Percentiles rank a stretch among this genome's conserved stretches.
Conservation (phyloP, 2,888 invertebrate species). For the Tholera decimalis region DNA sequence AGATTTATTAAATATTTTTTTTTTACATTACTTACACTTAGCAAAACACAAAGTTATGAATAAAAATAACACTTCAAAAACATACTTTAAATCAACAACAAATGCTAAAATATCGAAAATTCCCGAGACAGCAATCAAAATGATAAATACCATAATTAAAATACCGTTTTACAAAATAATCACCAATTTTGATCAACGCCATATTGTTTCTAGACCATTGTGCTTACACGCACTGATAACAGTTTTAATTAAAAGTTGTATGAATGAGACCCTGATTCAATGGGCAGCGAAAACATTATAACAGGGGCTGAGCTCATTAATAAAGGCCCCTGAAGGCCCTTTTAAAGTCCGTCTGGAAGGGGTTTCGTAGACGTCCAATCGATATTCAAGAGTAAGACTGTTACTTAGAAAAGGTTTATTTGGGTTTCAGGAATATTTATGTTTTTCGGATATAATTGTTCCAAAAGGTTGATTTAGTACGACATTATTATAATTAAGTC, state of each 20-base stretch:
- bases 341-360: constrained; percentile 6
- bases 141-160: constrained; percentile 37
- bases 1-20: too few relatives aligned
- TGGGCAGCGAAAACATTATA: constrained; percentile 52
- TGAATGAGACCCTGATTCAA: constrained; percentile 49
- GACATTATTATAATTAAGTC: too few relatives aligned
- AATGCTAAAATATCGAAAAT: background rate
- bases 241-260: constrained; percentile 67
- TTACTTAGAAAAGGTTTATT: background rate
- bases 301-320: constrained; percentile 50
- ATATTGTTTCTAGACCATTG: constrained; percentile 47
- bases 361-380: constrained; percentile 32
- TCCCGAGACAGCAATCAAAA: constrained; percentile 6
- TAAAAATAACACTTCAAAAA: background rate
- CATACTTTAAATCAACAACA: background rate
- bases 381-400: constrained; percentile 23
- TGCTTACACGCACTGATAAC: constrained; percentile 53
- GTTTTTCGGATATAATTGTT: too few relatives aligned
- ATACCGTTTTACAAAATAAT: constrained; percentile 39
- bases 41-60: too few relatives aligned
- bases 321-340: constrained; percentile 23
- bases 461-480: too few relatives aligned
- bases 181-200: constrained; percentile 43
- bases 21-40: too few relatives aligned
- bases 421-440: background rate